phyloP scores from a whole-genome alignment of 1,140 invertebrate genomes.

The Ceratosolen solmsi region DNA sequence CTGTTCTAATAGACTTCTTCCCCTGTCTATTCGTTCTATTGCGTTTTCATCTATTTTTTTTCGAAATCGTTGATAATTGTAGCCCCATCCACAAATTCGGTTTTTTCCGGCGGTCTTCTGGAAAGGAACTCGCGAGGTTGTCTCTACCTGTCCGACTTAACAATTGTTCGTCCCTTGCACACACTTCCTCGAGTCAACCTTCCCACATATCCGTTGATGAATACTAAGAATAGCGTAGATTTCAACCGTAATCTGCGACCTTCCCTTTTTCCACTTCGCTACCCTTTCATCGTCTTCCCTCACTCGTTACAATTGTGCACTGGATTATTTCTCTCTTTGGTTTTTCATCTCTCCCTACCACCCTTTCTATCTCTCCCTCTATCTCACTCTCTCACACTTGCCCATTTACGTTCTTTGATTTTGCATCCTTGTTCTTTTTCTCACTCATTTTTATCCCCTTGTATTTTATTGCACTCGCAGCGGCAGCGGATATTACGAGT shows the following conservation, averaged over 20 bases:
- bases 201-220: slow-evolving; percentile 33
- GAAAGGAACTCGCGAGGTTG: background rate
- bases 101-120: background rate
- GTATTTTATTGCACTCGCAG: background rate
- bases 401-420: background rate
- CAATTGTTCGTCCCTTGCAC: too few species aligned
- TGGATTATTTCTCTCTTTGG: too few species aligned
- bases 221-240: slow-evolving; percentile 23
- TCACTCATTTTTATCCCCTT: background rate
- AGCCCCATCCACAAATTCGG: background rate
- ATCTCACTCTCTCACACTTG: slow-evolving; percentile 13
- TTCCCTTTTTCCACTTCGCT: slow-evolving; percentile 54
- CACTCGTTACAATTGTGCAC: background rate
- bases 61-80: background rate
- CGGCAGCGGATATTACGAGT: background rate
- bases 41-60: background rate
- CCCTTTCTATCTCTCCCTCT: too few species aligned
- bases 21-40: background rate
- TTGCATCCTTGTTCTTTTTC: slow-evolving; percentile 17
- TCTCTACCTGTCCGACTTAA: background rate
- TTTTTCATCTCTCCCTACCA: too few species aligned
- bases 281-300: slow-evolving; percentile 58
- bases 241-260: slow-evolving; percentile 53
- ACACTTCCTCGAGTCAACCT: background rate
- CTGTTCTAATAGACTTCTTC: background rate